phyloP scores from a whole-genome alignment of 2,888 invertebrate species.

The Philonicus albiceps region DNA sequence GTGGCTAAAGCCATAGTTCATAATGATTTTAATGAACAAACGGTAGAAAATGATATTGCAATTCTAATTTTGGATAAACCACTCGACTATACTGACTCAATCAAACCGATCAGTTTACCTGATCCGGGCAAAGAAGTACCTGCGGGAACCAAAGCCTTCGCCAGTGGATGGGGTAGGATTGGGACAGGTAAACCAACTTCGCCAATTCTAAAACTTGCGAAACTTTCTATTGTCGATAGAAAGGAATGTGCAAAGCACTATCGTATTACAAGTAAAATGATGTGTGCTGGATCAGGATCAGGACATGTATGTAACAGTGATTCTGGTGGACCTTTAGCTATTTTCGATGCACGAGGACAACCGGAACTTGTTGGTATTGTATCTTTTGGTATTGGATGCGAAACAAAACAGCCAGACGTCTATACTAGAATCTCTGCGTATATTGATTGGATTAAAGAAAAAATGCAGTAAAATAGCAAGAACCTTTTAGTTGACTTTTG shows the following conservation, averaged over 20 bases:
- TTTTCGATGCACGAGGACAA: neutral
- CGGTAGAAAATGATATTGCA: conserved; percentile 66
- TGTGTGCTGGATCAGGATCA: conserved; percentile 45
- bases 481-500: neutral
- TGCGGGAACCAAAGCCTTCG: conserved; percentile 6
- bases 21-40: conserved; percentile 58
- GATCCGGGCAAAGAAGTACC: conserved; percentile 34
- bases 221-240: conserved; percentile 63
- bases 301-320: conserved; percentile 49
- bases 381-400: conserved; percentile 14
- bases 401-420: neutral
- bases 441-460: conserved; percentile 3
- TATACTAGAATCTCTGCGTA: conserved; percentile 17
- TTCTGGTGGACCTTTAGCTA: conserved; percentile 46
- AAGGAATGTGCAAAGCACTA: conserved; percentile 56
- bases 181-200: conserved; percentile 52
- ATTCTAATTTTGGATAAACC: conserved; percentile 64
- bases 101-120: conserved; percentile 58
- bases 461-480: neutral
- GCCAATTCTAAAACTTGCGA: conserved; percentile 60
- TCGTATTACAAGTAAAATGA: conserved; percentile 35
- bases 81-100: conserved; percentile 58
- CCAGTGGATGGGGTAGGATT: conserved; percentile 48
- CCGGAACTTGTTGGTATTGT: neutral
- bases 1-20: conserved; percentile 54